These are phyloP conservation scores for Hydra vulgaris DNA, from an alignment of 30 jellyfish, hydroid and myxozoan genomes.

Conservation along the genomic window DNA sequence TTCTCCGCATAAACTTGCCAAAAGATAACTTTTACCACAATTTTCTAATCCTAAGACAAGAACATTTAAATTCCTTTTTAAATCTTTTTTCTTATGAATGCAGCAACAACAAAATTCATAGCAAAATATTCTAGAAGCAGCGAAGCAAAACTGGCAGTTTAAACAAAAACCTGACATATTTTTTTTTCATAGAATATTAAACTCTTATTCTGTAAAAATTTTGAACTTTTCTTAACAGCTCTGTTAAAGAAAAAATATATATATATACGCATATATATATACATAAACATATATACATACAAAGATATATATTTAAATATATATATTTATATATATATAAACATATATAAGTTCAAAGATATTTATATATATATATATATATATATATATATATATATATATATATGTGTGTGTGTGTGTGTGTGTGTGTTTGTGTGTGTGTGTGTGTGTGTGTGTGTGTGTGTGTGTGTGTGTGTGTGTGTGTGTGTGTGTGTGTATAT, in stretches of 20 bases:
- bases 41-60: conserved; percentile 10
- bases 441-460: too few relatives aligned
- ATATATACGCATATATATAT: too few relatives aligned
- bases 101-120: conserved; percentile 36
- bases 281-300: too few relatives aligned
- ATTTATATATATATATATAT: too few relatives aligned
- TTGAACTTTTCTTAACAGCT: background rate
- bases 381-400: too few relatives aligned
- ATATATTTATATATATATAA: too few relatives aligned
- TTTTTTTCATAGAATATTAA: background rate
- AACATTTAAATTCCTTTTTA: conserved; percentile 12
- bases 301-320: too few relatives aligned
- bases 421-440: too few relatives aligned
- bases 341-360: too few relatives aligned
- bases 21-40: conserved; percentile 31
- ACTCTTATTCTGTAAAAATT: background rate
- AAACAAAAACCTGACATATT: conserved; percentile 22
- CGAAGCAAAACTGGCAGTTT: conserved; percentile 23
- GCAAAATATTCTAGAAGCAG: conserved; percentile 20
- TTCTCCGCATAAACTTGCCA: conserved; percentile 25
- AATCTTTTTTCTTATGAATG: conserved; percentile 18
- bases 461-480: too few relatives aligned
- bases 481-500: too few relatives aligned
- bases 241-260: background rate
- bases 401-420: too few relatives aligned